Conservation (phyloP, 1,140 invertebrate genomes). For the Mamestra configurata region DNA sequence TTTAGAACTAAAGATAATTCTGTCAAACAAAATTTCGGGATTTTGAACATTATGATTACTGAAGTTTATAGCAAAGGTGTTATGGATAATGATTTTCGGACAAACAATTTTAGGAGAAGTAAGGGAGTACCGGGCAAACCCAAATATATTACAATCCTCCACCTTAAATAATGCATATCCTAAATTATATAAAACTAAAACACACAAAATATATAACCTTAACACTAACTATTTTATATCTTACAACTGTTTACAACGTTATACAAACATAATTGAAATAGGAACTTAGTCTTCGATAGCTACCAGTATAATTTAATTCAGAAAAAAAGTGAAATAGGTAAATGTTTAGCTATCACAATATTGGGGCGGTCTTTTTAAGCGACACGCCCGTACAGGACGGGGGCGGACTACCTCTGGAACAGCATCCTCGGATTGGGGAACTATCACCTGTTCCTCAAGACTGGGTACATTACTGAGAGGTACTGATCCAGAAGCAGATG, state of each 20-base stretch:
- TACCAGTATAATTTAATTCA: neutral
- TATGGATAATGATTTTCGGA: too few species aligned
- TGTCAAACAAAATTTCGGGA: too few species aligned
- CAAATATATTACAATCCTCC: neutral
- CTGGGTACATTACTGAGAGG: slow-evolving; percentile 4
- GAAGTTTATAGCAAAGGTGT: too few species aligned
- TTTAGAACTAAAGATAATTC: too few species aligned
- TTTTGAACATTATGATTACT: too few species aligned
- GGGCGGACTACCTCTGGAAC: slow-evolving; percentile 1
- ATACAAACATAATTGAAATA: neutral
- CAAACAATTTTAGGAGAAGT: too few species aligned
- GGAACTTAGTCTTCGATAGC: neutral
- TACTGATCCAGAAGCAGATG: neutral
- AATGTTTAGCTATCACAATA: neutral
- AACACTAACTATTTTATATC: neutral
- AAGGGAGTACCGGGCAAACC: too few species aligned
- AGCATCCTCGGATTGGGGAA: neutral
- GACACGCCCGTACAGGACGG: slow-evolving; percentile 9
- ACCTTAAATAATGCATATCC: neutral
- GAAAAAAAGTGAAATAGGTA: neutral
- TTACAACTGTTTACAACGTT: neutral
- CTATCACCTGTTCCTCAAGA: neutral
- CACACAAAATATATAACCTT: neutral
- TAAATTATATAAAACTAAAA: neutral
- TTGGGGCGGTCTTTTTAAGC: neutral